A percentile compares a stretch with the other conserved stretches of the same genome.
These are phyloP conservation scores for Pyrocephalus nanus DNA, from an alignment of 2,797 vertebrate species.

Conservation along the genomic window DNA sequence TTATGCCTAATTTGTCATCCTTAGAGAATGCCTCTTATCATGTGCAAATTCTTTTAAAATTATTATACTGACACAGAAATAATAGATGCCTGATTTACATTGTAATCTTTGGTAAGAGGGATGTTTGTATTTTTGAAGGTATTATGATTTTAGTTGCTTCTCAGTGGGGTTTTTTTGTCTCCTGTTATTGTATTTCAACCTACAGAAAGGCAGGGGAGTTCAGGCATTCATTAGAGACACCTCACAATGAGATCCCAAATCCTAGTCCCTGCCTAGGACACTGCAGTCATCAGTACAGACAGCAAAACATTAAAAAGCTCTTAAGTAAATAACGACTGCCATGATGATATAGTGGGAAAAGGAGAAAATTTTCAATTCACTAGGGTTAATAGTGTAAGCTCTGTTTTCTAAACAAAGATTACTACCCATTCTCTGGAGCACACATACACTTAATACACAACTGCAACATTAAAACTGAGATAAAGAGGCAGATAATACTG, in stretches of 20 bases:
- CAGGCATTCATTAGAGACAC: neutral
- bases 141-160: constrained; percentile 50
- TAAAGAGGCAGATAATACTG: constrained; percentile 66
- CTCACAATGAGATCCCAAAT: constrained; percentile 2
- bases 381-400: constrained; percentile 29
- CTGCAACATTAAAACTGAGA: constrained; percentile 61
- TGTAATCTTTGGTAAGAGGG: constrained; percentile 46
- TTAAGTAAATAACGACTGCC: constrained; percentile 46
- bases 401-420: constrained; percentile 69
- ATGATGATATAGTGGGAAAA: constrained; percentile 35
- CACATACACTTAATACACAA: constrained; percentile 54
- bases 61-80: constrained; percentile 61
- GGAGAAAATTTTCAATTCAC: constrained; percentile 46
- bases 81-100: constrained; percentile 60
- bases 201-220: neutral
- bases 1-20: constrained; percentile 51
- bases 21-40: constrained; percentile 51
- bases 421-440: constrained; percentile 52
- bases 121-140: constrained; percentile 55
- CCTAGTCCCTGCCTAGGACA: neutral
- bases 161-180: constrained; percentile 37
- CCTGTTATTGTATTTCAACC: neutral
- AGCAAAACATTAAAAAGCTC: constrained; percentile 50
- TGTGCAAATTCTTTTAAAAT: constrained; percentile 62
- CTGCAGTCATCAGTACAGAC: neutral